phyloP scores from a whole-genome alignment of 1,140 invertebrate species.

The Diorhabda carinulata region DNA sequence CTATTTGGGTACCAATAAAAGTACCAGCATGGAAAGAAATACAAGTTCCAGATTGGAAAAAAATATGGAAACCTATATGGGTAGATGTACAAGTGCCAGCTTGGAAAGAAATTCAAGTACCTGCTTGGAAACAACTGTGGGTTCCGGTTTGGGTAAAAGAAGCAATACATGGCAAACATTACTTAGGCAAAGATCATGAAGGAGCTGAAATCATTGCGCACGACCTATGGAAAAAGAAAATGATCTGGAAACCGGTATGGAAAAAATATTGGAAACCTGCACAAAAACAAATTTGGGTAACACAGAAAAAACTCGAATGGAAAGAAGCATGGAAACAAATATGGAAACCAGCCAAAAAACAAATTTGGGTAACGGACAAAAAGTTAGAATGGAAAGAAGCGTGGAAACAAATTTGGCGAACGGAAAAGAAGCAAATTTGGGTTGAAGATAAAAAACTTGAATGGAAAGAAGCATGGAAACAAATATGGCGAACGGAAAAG shows the following conservation, averaged over 20 bases:
- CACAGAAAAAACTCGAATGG: constrained; percentile 73
- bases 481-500: constrained; percentile 74
- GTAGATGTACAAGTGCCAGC: constrained; percentile 58
- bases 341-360: constrained; percentile 71
- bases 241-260: constrained; percentile 70
- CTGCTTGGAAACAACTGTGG: constrained; percentile 60
- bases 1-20: constrained; percentile 62
- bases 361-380: constrained; percentile 72
- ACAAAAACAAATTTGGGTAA: constrained; percentile 73
- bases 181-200: constrained; percentile 68
- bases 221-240: constrained; percentile 72
- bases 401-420: constrained; percentile 73
- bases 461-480: constrained; percentile 70
- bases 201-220: constrained; percentile 68
- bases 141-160: constrained; percentile 65
- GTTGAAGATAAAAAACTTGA: constrained; percentile 70
- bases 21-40: constrained; percentile 63
- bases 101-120: constrained; percentile 60
- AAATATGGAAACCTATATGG: constrained; percentile 59
- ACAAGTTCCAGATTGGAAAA: constrained; percentile 62
- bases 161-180: constrained; percentile 67
- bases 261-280: constrained; percentile 69
- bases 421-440: constrained; percentile 75
- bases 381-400: constrained; percentile 73
- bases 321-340: constrained; percentile 70